These are phyloP conservation scores for Caenorhabditis wallacei DNA, from an alignment of 2,888 invertebrate genomes.

Conservation along the genomic window DNA sequence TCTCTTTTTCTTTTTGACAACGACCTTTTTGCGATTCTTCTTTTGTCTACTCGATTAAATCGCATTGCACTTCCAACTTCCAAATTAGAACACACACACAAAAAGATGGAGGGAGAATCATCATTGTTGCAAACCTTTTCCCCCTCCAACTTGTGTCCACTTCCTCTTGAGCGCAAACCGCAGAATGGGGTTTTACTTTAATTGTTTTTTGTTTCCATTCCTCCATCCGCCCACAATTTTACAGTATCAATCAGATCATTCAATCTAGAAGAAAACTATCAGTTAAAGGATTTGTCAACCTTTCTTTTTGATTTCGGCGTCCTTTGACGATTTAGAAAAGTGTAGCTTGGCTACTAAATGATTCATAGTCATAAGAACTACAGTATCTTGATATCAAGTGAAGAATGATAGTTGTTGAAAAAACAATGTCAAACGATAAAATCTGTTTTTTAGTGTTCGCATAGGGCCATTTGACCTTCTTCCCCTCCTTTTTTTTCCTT, in stretches of 20 bases:
- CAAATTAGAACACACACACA: constrained; percentile 56
- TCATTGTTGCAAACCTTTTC: constrained; percentile 25
- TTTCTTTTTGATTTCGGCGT: constrained; percentile 1
- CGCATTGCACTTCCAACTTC: constrained; percentile 53
- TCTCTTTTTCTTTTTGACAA: constrained; percentile 41
- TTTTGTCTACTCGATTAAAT: constrained; percentile 48
- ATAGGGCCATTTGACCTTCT: constrained; percentile 13
- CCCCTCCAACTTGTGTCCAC: constrained; percentile 33
- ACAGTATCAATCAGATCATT: constrained; percentile 33
- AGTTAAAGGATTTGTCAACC: neutral
- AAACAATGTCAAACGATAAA: constrained; percentile 46
- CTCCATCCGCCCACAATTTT: constrained; percentile 12
- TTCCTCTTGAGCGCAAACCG: constrained; percentile 38
- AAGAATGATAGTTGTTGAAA: constrained; percentile 40
- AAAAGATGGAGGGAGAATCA: constrained; percentile 1
- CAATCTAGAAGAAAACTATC: constrained; percentile 9
- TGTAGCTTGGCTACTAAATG: neutral
- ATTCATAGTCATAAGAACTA: too few species aligned
- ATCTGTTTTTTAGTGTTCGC: constrained; percentile 19
- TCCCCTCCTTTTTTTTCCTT: constrained; percentile 25
- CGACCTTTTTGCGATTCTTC: constrained; percentile 40
- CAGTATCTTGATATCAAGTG: too few species aligned
- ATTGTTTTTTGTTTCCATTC: neutral
- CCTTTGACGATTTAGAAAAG: constrained; percentile 22
- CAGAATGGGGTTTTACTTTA: neutral